Base-by-base conservation (phyloP, 2,888 invertebrate genomes). In the Sphinx pinastri region DNA sequence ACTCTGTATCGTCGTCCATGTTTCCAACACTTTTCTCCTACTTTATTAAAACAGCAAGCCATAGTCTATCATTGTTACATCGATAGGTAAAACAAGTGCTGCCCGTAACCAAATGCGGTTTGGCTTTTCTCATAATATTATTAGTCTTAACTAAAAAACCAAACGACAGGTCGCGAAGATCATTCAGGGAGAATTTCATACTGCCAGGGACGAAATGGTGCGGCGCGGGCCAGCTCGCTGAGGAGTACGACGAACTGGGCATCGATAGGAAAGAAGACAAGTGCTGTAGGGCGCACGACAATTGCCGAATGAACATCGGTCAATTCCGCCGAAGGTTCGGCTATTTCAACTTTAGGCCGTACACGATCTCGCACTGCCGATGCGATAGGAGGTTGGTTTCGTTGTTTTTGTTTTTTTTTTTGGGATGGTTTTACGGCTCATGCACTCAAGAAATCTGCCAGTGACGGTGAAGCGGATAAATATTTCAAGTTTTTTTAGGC, bases 181-280 rank as follows among this genome's bases (percentile, higher is more conserved):
- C 92, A 58, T 78, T 93, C 75, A 90, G 94, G 79, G 93, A 94
- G 84, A 92, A 94, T 89, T 92, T 95, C 83, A 95, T 96, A 80
- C 85, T 95, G 70, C 96, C 96, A 4, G 96, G 96, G 70, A 96
- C 96, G 14, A 95, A 96, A 81, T 97, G 97, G 97, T 97, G 97
- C 88, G 97, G 97, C 10, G 90, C 94, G 82, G 87, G 95, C 86
- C 84, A 95, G 92, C 82, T 93, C 85, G 84, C 96, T 91, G 76
- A 92, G 69, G 90, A 90, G 59, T 96, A 95, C 88, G 94, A 93
- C 75, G 95, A 96, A 74, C 90, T 97, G 77, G 97, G 94, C 13
- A 72, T 76, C 14, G 88, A 91, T 72, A 86, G 80, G 57, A 77
- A 88, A 31, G 95, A 96, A 71, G 97, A 97, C 88, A 88, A 93